Percentiles rank a stretch among this genome's conserved stretches.
Conservation (phyloP, 2,888 invertebrate species). For the Desoria tigrina region DNA sequence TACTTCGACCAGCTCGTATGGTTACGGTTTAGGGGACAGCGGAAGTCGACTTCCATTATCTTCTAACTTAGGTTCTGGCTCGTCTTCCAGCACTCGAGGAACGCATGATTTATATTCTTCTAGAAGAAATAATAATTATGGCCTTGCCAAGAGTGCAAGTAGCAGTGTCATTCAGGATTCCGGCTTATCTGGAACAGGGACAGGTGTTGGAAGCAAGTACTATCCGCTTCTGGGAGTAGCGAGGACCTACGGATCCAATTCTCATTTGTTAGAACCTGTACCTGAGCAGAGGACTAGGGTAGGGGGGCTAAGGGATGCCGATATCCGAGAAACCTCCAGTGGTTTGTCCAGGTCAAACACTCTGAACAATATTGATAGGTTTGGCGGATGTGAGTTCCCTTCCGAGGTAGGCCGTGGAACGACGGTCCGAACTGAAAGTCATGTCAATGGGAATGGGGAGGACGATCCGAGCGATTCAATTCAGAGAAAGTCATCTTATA, state of each 20-base stretch:
- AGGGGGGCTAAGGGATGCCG: constrained; percentile 12
- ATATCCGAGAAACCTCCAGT: constrained; percentile 56
- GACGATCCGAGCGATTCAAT: constrained; percentile 26
- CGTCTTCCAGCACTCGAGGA: neutral
- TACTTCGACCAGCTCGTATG: constrained; percentile 31
- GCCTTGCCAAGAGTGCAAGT: constrained; percentile 52
- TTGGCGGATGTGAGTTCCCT: constrained; percentile 38
- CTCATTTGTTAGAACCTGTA: constrained; percentile 49
- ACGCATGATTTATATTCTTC: constrained; percentile 28
- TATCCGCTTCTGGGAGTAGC: constrained; percentile 44
- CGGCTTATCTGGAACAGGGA: constrained; percentile 19
- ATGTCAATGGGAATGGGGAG: constrained; percentile 22
- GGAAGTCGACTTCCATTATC: constrained; percentile 20
- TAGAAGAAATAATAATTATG: constrained; percentile 43
- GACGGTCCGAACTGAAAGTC: neutral
- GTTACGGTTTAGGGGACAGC: constrained; percentile 30
- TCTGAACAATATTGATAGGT: constrained; percentile 41
- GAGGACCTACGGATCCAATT: constrained; percentile 47
- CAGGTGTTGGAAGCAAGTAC: constrained; percentile 32
- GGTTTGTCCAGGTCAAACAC: constrained; percentile 57
- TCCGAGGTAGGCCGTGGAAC: constrained; percentile 22
- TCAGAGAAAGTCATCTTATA: constrained; percentile 47
- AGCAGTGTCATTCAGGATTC: constrained; percentile 51
- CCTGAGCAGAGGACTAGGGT: constrained; percentile 40
- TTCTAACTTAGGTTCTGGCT: neutral